Evolutionary conservation across 2,113 vertebrate genomes (phyloP).

Genomic region (Melanerpes formicivorus): DNA sequence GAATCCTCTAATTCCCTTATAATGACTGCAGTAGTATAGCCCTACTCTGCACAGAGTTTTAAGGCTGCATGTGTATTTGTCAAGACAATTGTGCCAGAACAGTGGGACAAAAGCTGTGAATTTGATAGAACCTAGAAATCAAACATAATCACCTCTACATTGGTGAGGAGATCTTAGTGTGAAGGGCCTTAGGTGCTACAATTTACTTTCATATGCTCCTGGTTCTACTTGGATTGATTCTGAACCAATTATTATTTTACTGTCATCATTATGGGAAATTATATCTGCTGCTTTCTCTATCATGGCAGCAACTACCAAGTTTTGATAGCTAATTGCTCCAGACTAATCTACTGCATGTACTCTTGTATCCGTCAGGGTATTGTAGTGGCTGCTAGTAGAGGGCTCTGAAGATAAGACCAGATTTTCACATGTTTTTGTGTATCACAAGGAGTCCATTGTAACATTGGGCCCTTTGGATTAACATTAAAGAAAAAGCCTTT

Average conservation of each 20-base stretch:
- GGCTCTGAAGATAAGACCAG: constrained; percentile 52
- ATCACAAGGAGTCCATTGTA: constrained; percentile 69
- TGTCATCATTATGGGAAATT: not conserved
- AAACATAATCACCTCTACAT: not conserved
- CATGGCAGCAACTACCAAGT: not conserved
- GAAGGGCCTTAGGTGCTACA: not conserved
- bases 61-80: not conserved
- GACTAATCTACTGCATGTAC: not conserved
- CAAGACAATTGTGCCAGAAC: not conserved
- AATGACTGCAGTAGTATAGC: not conserved
- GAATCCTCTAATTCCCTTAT: not conserved
- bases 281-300: not conserved
- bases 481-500: constrained; percentile 66
- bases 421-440: constrained; percentile 61
- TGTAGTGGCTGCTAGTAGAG: constrained; percentile 18
- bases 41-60: not conserved
- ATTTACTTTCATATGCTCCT: not conserved
- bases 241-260: not conserved
- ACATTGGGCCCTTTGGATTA: constrained; percentile 66
- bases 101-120: not conserved
- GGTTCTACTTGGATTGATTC: not conserved
- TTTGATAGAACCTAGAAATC: not conserved
- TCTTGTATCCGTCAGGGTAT: not conserved
- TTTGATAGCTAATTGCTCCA: constrained; percentile 24
- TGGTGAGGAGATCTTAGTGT: fast-evolving